Evolutionary conservation across 2,888 invertebrate genomes (phyloP), one percentile per base, ranked within the genome.

Genomic region (Criorhina ranunculi): DNA sequence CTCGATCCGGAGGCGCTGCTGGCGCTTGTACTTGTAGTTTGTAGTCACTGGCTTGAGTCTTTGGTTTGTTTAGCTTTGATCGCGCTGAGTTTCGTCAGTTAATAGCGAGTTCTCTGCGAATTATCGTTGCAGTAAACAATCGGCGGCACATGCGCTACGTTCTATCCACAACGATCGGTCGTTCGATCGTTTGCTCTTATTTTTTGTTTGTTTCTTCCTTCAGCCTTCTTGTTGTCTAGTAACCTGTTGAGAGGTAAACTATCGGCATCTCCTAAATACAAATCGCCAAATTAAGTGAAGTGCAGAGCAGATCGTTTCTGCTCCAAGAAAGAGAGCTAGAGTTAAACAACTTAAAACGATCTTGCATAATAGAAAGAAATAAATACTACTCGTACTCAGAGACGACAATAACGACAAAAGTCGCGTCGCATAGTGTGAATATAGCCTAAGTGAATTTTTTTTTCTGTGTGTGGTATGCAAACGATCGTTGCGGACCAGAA

Each of bases 111-210:
- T 88, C 87, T 88, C 64, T 83, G 87, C 79, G 85, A 88, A 87
- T 88, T 87, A 86, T 87, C 88, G 86, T 83, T 86, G 89, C 88
- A 89, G 87, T 88, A 87, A 88, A 89, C 88, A 87, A 88, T 87
- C 86, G 87, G 87, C 88, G 88, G 88, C 87, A 87, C 87, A 88
- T 86, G 87, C 88, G 87, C 87, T 87, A 88, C 86, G 88, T 87
- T 88, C 88, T 87, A 76, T 83, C 73, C 79, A 72, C 73, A 81
- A 53, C 79, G 83, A 79, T 69, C 70, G 67, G 75, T 55, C 77
- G 82, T 62, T 62, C 55, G 81, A 72, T 81, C 49, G 46, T 9
- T 66, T 70, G 24, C 46, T 66, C 9, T 11, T 29, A 67, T 78
- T 59, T 17, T 15, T 53, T 42, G 0, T 62, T 11, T 15, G 67